These are phyloP conservation scores for Phataginus tricuspis DNA, from an alignment of 2,797 vertebrate species.

Conservation along the genomic window DNA sequence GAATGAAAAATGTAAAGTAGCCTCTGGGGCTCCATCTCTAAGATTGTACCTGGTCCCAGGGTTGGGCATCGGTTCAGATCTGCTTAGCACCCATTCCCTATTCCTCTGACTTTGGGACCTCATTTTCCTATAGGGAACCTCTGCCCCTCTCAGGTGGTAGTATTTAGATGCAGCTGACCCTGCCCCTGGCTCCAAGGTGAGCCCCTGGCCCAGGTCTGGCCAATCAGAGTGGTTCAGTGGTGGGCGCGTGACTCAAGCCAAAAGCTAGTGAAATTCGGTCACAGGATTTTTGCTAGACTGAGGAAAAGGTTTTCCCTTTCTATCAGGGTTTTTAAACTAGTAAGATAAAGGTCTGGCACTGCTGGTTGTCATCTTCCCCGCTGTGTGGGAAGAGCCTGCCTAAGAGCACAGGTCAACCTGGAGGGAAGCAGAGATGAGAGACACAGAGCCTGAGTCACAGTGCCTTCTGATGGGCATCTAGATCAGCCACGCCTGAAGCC, in stretches of 20 bases:
- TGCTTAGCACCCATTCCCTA: neutral
- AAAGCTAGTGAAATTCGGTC: neutral
- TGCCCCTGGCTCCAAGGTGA: neutral
- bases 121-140: neutral
- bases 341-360: neutral
- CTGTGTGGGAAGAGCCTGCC: neutral
- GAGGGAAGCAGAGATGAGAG: neutral
- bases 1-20: neutral
- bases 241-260: neutral
- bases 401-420: neutral
- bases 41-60: neutral
- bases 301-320: neutral
- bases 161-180: neutral
- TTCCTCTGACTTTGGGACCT: neutral
- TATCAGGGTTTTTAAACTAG: neutral
- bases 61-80: accelerated
- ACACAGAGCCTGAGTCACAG: neutral
- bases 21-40: neutral
- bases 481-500: neutral
- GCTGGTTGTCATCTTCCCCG: neutral
- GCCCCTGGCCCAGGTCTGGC: neutral
- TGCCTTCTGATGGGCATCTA: neutral
- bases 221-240: neutral
- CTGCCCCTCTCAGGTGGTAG: neutral
- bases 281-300: neutral